phyloP scores from a whole-genome alignment of 92 coral and sea anemone genomes.

The Umimayanthus kanabou region DNA sequence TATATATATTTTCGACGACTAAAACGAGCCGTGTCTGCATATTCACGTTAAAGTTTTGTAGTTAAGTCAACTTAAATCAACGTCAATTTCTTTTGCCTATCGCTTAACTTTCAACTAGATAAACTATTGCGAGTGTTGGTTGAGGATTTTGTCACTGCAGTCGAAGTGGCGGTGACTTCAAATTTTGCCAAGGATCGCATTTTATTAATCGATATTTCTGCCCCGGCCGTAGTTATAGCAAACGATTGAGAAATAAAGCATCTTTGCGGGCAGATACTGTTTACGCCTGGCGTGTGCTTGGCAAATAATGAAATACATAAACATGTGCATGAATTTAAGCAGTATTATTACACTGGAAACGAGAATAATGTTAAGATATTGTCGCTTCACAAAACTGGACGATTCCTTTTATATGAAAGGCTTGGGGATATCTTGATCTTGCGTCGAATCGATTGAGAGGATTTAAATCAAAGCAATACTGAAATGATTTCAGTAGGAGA shows the following conservation, averaged over 20 bases:
- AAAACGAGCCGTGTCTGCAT: neutral
- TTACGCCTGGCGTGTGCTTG: neutral
- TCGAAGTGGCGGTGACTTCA: neutral
- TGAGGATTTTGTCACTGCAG: neutral
- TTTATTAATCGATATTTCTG: neutral
- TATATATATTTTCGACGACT: neutral
- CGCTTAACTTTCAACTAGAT: neutral
- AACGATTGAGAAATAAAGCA: conserved; percentile 9
- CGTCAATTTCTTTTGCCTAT: neutral
- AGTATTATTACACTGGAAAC: neutral
- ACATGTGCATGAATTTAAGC: conserved; percentile 38
- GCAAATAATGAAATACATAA: conserved; percentile 4
- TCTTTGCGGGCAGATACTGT: neutral
- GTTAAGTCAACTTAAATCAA: neutral
- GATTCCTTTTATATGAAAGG: neutral
- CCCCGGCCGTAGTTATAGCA: conserved; percentile 8
- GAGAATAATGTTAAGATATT: neutral
- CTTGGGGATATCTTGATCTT: neutral
- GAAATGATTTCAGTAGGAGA: neutral
- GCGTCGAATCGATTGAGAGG: neutral
- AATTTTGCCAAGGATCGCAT: neutral
- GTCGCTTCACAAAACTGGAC: neutral
- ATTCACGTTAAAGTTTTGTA: neutral
- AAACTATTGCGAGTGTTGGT: neutral
- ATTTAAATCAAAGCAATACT: conserved; percentile 28